These are phyloP conservation scores for Chrysotoxum bicinctum DNA, from an alignment of 2,888 invertebrate genomes.

Conservation along the genomic window DNA sequence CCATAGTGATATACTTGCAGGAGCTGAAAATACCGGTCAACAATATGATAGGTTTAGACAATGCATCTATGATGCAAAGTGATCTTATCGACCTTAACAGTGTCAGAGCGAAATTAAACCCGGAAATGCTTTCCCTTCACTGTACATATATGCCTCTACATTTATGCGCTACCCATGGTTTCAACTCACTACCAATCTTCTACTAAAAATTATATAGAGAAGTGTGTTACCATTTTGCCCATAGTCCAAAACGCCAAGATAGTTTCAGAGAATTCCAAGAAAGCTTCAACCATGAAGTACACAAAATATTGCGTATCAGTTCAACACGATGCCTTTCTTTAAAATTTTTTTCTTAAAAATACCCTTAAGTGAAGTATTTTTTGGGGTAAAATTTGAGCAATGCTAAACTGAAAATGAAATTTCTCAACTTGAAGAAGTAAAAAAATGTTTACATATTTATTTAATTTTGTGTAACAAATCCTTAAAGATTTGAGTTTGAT, in stretches of 20 bases:
- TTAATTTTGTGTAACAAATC: no score
- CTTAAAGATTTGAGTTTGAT: no score
- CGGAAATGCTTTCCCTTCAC: constrained; percentile 74
- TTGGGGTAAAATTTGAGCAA: background rate
- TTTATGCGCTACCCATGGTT: constrained; percentile 74
- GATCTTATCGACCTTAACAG: constrained; percentile 71
- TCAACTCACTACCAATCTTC: constrained; percentile 72
- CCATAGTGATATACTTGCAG: constrained; percentile 62
- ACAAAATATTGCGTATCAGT: no score
- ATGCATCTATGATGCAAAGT: constrained; percentile 74
- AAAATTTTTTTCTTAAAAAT: background rate
- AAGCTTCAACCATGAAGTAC: background rate
- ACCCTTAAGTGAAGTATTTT: background rate
- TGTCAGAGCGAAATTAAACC: constrained; percentile 67
- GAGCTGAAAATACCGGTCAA: background rate
- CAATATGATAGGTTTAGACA: background rate
- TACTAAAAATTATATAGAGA: constrained; percentile 74
- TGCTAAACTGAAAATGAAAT: background rate
- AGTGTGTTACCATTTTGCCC: constrained; percentile 74
- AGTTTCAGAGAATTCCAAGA: background rate
- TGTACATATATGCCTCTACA: constrained; percentile 75
- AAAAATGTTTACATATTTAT: background rate
- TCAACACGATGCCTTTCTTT: no score
- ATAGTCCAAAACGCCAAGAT: constrained; percentile 74
- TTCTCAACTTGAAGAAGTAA: background rate